Base-by-base conservation (phyloP, 2,113 vertebrate genomes). In the Atrichornis clamosus region DNA sequence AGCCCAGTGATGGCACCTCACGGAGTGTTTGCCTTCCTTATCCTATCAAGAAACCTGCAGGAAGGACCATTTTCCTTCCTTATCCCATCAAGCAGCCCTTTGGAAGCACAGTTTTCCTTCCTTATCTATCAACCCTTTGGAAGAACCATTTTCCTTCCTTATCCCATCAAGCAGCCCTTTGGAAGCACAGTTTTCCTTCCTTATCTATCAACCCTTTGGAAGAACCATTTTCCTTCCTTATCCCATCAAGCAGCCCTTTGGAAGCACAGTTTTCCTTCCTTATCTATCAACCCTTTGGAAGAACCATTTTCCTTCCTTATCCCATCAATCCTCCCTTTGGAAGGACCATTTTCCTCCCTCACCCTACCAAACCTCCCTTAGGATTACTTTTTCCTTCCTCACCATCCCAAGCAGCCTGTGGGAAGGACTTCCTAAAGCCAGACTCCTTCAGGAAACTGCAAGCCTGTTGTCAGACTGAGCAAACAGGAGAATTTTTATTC, bases 181-280 rank as follows among this genome's bases (percentile, higher is more conserved):
- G 67, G 49, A 63, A 28, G 22, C 27, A 30, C 4, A 1, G 0
- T 59, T 68, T n/a, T 39, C 35, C 7, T 14, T 33, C 72, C 56
- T 26, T 1, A 11, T 5, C 24, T 14, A 10, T 35, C 26, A 47
- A n/a, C 67, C 65, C 65, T 2, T 20, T 4, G 24, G 44, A 68
- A 15, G 20, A 5, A 16, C 10, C 5, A 7, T 68, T 65, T 65
- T 65, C 41, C 30, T 65, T 46, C 63, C 15, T 7, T 18, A 35
- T 27, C 32, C 0, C 3, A 15, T 3, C 49, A 13, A 21, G 18
- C 28, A 14, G 4, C 23, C 42, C 60, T 2, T 7, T 2, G 26
- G 39, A 52, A 23, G 8, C 8, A n/a, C 3, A 7, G 3, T 44
- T 80, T 80, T 32, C 41, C 39, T 53, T 79, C 39, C 39, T 53